These are phyloP conservation scores for crab-eating macaque (Macaca fascicularis) DNA, from an alignment of 2,113 vertebrate species.

Conservation along the genomic window DNA sequence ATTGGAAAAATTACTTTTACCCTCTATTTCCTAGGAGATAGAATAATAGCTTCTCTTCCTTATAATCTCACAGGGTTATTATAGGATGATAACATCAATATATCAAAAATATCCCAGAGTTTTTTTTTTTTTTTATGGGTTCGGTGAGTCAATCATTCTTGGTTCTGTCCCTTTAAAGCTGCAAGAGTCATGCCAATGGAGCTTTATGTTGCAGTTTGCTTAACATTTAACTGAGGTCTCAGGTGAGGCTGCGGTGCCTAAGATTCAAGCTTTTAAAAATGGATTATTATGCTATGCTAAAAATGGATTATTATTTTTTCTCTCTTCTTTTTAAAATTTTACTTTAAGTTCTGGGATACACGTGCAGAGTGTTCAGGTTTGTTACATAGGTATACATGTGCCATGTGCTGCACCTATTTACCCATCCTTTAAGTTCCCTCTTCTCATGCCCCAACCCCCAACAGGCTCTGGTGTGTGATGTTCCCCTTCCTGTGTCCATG, in stretches of 20 bases:
- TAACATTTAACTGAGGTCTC: neutral
- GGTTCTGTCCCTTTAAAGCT: neutral
- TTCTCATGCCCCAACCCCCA: no score
- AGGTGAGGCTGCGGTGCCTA: neutral
- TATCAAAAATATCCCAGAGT: neutral
- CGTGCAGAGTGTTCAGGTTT: no score
- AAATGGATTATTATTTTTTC: neutral
- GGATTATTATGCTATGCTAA: neutral
- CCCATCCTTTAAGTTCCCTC: no score
- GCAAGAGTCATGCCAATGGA: neutral
- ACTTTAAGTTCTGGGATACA: no score
- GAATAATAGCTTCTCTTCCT: neutral
- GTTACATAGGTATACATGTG: no score
- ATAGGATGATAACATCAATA: neutral
- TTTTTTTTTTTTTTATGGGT: neutral
- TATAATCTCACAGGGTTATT: neutral
- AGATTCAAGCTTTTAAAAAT: neutral
- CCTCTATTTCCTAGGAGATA: neutral
- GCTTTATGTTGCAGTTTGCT: neutral
- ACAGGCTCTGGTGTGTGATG: no score
- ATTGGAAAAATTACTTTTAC: neutral
- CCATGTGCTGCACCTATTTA: no score
- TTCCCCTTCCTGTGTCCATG: no score
- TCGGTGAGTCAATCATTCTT: neutral
- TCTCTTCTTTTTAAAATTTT: no score